phyloP scores from a whole-genome alignment of 37 sponge, comb jelly and placozoan genomes.

The Crambe crambe region DNA sequence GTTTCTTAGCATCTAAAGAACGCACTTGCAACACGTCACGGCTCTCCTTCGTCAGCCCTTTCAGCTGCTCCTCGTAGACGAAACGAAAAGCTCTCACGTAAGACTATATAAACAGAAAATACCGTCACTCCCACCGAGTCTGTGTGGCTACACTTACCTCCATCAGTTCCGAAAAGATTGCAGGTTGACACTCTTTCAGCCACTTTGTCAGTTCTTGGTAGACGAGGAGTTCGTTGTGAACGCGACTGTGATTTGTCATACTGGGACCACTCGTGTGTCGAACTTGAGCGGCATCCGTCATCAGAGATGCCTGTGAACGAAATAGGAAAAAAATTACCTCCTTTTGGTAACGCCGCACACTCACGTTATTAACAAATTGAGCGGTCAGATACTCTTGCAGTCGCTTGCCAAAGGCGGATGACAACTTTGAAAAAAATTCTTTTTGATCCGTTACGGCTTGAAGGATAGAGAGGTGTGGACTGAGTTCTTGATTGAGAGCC shows the following conservation, averaged over 20 bases:
- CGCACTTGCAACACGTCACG: not conserved
- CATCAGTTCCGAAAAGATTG: conserved; percentile 30
- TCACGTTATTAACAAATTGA: conserved; percentile 28
- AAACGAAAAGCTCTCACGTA: conserved; percentile 42
- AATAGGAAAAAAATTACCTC: not conserved
- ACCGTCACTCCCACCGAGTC: not conserved
- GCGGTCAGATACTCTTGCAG: conserved; percentile 36
- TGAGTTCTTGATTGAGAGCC: conserved; percentile 39
- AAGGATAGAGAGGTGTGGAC: conserved; percentile 43
- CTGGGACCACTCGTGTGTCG: conserved; percentile 16
- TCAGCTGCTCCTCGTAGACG: conserved; percentile 51
- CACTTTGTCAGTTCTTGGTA: conserved; percentile 61
- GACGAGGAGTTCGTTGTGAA: conserved; percentile 49
- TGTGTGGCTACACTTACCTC: conserved; percentile 26
- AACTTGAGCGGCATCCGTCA: conserved; percentile 4
- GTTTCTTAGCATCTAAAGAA: conserved; percentile 8
- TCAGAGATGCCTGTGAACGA: conserved; percentile 10
- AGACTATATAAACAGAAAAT: not conserved
- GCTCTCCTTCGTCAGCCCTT: conserved; percentile 22
- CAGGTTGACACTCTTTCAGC: conserved; percentile 57
- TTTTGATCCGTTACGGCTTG: conserved; percentile 68
- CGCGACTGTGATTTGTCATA: conserved; percentile 35
- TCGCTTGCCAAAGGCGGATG: conserved; percentile 32
- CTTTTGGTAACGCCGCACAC: not conserved
- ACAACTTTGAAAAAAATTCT: conserved; percentile 41